A percentile compares a stretch with the other conserved stretches of the same genome.
These are phyloP conservation scores for Brachyptera putata DNA, from an alignment of 2,888 invertebrate species.

Conservation along the genomic window DNA sequence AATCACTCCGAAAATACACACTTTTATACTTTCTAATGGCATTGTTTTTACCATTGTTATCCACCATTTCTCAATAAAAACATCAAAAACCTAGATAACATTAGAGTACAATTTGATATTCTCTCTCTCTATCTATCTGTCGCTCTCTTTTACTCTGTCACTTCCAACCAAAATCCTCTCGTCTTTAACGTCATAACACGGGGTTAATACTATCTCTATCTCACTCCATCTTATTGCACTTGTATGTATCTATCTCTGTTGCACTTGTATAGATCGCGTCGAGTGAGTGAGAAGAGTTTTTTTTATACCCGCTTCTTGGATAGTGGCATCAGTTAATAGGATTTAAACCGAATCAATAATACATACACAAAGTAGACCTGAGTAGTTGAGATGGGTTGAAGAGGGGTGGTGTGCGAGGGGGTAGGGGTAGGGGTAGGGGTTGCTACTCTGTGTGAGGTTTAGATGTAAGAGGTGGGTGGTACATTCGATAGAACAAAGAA, in stretches of 20 bases:
- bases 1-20: not conserved
- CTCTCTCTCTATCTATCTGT: constrained; percentile 1
- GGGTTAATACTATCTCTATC: not conserved
- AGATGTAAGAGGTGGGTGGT: not conserved
- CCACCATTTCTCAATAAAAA: not conserved
- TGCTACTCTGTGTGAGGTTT: too few relatives aligned
- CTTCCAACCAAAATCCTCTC: too few relatives aligned
- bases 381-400: not conserved
- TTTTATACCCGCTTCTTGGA: not conserved
- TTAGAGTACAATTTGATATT: not conserved
- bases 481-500: not conserved
- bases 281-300: not conserved
- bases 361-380: constrained; percentile 27
- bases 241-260: too few relatives aligned
- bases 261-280: not conserved
- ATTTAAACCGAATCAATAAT: constrained; percentile 33
- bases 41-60: not conserved
- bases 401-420: not conserved
- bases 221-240: too few relatives aligned
- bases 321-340: constrained; percentile 30
- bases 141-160: not conserved
- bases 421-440: not conserved
- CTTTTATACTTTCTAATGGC: constrained; percentile 4
- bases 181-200: not conserved
- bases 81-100: not conserved